phyloP scores from a whole-genome alignment of 2,113 vertebrate species.

The Peromyscus californicus region DNA sequence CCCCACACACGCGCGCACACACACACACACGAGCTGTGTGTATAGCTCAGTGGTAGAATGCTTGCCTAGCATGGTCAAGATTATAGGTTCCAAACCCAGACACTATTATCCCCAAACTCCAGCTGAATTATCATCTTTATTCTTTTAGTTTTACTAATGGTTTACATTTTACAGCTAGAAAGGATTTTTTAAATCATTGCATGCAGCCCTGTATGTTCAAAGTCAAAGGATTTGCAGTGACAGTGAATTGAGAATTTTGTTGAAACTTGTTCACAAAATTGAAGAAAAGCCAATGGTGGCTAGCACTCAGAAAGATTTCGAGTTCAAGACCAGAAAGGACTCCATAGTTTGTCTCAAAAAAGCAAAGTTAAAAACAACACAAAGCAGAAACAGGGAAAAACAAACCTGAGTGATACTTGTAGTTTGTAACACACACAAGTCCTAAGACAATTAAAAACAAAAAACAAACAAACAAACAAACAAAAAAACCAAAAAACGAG shows the following conservation, averaged over 20 bases:
- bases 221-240: neutral
- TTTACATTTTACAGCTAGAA: slow-evolving; percentile 31
- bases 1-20: neutral
- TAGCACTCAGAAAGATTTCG: neutral
- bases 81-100: neutral
- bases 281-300: neutral
- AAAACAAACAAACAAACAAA: too few relatives aligned
- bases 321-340: neutral
- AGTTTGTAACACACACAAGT: slow-evolving; percentile 2
- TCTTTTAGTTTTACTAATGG: slow-evolving; percentile 4
- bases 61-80: too few relatives aligned
- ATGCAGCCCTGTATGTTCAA: neutral
- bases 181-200: neutral
- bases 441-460: neutral
- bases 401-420: neutral
- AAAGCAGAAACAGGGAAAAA: neutral
- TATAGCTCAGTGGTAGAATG: neutral
- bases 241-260: neutral
- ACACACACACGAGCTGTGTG: neutral
- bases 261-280: neutral
- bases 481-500: neutral
- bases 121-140: neutral
- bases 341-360: neutral
- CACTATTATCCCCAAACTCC: neutral
- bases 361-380: neutral